A percentile compares a stretch with the other conserved stretches of the same genome.
Evolutionary conservation across 2,797 vertebrate species (phyloP).

Genomic region (Lutjanus campechanus): DNA sequence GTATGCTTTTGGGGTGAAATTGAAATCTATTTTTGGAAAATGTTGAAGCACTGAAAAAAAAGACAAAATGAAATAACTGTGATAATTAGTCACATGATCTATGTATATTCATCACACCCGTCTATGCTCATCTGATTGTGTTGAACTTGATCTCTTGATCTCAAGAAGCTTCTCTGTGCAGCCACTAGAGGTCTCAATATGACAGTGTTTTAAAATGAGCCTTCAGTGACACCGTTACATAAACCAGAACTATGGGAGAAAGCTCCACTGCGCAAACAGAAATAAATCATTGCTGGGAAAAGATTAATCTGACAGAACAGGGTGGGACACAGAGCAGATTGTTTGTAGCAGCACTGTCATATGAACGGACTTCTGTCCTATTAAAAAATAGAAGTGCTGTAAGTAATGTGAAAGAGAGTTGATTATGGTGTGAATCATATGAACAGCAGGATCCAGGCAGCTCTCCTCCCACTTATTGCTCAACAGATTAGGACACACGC

Average conservation of each 20-base stretch:
- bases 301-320: not conserved
- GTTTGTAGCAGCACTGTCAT: not conserved
- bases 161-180: not conserved
- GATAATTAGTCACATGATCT: no score
- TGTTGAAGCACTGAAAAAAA: no score
- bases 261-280: no score
- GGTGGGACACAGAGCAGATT: not conserved
- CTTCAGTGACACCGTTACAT: no score
- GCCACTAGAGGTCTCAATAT: slow-evolving; percentile 64
- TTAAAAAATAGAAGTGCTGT: not conserved
- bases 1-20: no score
- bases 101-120: no score
- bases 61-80: no score
- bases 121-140: no score
- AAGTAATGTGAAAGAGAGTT: not conserved
- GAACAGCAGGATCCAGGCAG: slow-evolving; percentile 27
- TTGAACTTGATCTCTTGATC: not conserved
- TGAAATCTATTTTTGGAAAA: no score
- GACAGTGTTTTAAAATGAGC: not conserved
- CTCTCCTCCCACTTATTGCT: slow-evolving; percentile 68
- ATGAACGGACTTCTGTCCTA: not conserved
- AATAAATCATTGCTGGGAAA: not conserved
- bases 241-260: not conserved
- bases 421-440: not conserved
- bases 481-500: slow-evolving; percentile 58